Evolutionary conservation across 2,113 vertebrate genomes (phyloP), one percentile per base, ranked within the genome.

Genomic region (Scopus umbretta): DNA sequence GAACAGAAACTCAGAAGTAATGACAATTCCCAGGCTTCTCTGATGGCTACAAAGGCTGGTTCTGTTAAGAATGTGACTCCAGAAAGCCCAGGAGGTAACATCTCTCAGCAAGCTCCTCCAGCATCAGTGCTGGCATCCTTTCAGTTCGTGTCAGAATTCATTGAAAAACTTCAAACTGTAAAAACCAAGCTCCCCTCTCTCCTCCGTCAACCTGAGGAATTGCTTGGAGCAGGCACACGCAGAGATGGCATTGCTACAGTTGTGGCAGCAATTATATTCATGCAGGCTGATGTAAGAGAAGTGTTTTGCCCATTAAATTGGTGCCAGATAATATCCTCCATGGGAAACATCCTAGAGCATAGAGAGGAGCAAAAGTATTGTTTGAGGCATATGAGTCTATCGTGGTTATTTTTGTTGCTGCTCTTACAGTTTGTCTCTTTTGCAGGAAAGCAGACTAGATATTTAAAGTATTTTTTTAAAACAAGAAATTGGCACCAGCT

Each of bases 321-420:
- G n/a, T 87, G 75, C 59, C 83, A 91, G 70, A 21, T 29, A 76
- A 58, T 4, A 38, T 40, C 38, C 45, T 67, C 38, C n/a, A 29
- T 0, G 2, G 75, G 43, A 92, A 91, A 53, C 19, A 55, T 65
- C 83, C 76, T 21, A 30, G 36, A 85, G 78, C 38, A 55, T 10
- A 45, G 63, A 92, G 53, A 25, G 66, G 58, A 93, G 84, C 32
- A 79, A 42, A 89, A 72, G 40, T 32, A 71, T 94, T 94, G 91
- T 95, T 91, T 97, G 94, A 95, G 80, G 96, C n/a, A 9, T n/a
- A 2, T 6, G 52, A 93, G 74, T 61, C 96, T 97, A 63, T 68
- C 95, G 83, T 11, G 9, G 89, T 98, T 96, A 94, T 95, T 96
- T 96, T 95, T 81, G 82, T 72, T 86, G 93, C 92, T 92, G 92